phyloP scores from a whole-genome alignment of 2,797 vertebrate species.

The Tarsius wallacei region DNA sequence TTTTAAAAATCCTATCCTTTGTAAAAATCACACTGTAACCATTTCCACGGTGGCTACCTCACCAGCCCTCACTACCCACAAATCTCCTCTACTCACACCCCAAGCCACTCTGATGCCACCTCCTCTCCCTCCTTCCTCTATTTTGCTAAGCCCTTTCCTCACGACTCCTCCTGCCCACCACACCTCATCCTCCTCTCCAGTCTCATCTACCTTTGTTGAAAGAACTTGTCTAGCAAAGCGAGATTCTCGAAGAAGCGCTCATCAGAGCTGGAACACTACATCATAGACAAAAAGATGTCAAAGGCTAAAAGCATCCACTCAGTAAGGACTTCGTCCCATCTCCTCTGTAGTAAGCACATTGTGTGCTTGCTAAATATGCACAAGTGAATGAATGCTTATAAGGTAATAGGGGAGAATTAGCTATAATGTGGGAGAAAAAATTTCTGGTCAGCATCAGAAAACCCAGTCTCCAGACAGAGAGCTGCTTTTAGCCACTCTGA shows the following conservation, averaged over 20 bases:
- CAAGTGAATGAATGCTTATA: not conserved
- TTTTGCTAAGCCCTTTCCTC: not conserved
- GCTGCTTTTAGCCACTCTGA: not conserved
- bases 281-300: not conserved
- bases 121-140: not conserved
- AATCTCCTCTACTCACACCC: not conserved
- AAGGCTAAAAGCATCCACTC: not conserved
- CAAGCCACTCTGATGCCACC: not conserved
- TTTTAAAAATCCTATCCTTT: not conserved
- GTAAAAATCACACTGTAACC: not conserved
- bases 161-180: not conserved
- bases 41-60: not conserved
- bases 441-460: not conserved
- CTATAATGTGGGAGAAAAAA: not conserved
- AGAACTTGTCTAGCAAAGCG: not conserved
- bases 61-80: not conserved
- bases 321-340: not conserved
- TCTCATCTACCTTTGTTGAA: constrained; percentile 10
- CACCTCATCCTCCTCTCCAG: not conserved
- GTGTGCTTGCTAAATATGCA: not conserved
- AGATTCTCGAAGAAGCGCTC: constrained; percentile 29
- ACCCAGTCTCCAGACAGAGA: not conserved
- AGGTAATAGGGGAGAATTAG: not conserved
- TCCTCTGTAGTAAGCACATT: not conserved
- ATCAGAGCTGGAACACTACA: not conserved